Conservation (phyloP, 2,888 invertebrate genomes). For the Agrenia bidenticulata region DNA sequence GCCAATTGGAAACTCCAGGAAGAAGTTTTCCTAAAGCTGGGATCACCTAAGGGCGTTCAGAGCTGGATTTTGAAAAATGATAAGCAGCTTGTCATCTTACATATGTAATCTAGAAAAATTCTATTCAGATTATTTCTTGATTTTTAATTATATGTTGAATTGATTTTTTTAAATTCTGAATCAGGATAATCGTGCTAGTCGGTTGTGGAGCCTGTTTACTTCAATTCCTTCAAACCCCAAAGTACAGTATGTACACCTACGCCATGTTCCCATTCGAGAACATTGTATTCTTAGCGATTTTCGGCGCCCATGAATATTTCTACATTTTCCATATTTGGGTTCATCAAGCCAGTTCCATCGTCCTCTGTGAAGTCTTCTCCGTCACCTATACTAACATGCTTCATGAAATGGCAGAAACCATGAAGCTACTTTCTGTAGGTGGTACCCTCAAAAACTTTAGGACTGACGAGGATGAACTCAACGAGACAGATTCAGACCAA, state of each 20-base stretch:
- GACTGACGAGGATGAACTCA: no score
- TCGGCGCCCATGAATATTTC: constrained; percentile 28
- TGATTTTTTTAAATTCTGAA: no score
- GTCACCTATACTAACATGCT: constrained; percentile 31
- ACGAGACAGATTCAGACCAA: no score
- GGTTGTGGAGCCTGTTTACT: constrained; percentile 24
- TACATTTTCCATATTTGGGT: constrained; percentile 40
- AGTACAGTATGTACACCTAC: constrained; percentile 34
- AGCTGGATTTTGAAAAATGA: constrained; percentile 21
- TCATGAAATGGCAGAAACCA: constrained; percentile 28
- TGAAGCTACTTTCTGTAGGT: no score
- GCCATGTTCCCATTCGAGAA: constrained; percentile 26
- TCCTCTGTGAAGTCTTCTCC: constrained; percentile 34
- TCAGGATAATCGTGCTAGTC: constrained; percentile 13
- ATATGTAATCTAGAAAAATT: no score
- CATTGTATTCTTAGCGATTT: no score
- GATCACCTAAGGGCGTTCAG: constrained; percentile 26
- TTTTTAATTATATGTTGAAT: no score
- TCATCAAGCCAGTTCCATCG: constrained; percentile 34
- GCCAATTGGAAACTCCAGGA: constrained; percentile 39
- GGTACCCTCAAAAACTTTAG: no score
- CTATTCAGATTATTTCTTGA: no score
- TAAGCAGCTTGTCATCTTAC: constrained; percentile 21
- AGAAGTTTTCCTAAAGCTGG: constrained; percentile 32
- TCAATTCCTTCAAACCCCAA: constrained; percentile 29